Evolutionary conservation across 1,140 invertebrate species (phyloP).

Genomic region (Paramacrobiotus metropolitanus): DNA sequence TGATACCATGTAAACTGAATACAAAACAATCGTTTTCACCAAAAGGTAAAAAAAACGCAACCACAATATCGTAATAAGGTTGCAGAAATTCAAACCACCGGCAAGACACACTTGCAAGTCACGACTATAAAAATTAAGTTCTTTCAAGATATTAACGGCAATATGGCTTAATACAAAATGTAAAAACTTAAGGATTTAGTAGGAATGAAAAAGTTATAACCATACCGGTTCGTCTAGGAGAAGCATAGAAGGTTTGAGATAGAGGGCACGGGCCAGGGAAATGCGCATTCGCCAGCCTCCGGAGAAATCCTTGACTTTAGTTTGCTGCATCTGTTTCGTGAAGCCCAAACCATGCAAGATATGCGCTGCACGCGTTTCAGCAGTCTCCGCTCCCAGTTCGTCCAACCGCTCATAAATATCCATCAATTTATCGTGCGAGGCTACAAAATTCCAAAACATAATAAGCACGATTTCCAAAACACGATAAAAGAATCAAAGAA

Average conservation of each 20-base stretch:
- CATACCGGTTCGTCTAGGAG: constrained; percentile 24
- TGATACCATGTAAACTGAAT: no score
- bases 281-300: constrained; percentile 81
- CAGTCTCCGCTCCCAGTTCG: constrained; percentile 81
- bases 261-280: constrained; percentile 45
- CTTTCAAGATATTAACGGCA: no score
- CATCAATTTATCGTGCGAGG: constrained; percentile 79
- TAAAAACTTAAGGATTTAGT: no score
- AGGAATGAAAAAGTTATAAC: no score
- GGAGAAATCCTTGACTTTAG: constrained; percentile 76
- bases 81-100: no score
- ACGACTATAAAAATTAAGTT: no score
- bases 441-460: constrained; percentile 24
- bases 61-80: no score
- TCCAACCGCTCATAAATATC: constrained; percentile 94
- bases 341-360: constrained; percentile 94
- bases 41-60: no score
- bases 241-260: constrained; percentile 29
- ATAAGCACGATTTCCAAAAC: constrained; percentile 3
- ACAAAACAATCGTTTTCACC: no score
- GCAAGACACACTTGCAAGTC: no score
- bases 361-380: constrained; percentile 70
- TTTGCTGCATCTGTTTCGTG: constrained; percentile 70
- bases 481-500: constrained; percentile 2
- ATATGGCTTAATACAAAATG: no score